phyloP scores from a whole-genome alignment of 1,140 invertebrate genomes.

The Zophobas morio region DNA sequence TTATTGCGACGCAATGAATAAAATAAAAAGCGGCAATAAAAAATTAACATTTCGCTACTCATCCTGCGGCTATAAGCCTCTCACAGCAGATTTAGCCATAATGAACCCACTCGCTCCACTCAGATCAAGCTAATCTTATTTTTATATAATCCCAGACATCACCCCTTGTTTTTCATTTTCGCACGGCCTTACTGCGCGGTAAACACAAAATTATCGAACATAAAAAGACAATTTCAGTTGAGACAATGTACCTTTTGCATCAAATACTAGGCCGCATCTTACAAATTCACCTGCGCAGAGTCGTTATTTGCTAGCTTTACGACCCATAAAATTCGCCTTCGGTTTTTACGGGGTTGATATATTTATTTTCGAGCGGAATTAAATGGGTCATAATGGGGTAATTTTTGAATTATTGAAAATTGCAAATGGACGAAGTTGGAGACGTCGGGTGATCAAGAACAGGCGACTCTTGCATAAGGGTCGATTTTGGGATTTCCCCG shows the following conservation, averaged over 20 bases:
- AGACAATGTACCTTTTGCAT: conserved; percentile 5
- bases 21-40: too few relatives aligned
- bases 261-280: not conserved
- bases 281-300: conserved; percentile 1
- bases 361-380: conserved; percentile 1
- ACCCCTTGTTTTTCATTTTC: not conserved
- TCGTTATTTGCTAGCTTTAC: conserved; percentile 10
- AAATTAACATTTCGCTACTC: too few relatives aligned
- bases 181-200: not conserved
- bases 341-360: not conserved
- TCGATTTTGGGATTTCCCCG: not conserved
- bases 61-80: too few relatives aligned
- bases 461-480: not conserved
- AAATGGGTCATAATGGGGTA: not conserved
- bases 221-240: not conserved
- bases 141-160: not conserved
- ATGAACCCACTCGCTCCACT: too few relatives aligned
- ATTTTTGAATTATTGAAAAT: conserved; percentile 1
- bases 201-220: not conserved
- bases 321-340: conserved; percentile 4
- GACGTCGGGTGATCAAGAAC: not conserved
- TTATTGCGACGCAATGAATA: too few relatives aligned
- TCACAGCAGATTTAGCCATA: too few relatives aligned
- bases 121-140: not conserved
- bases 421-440: not conserved